Conservation (phyloP, 2,797 vertebrate species). For the Anguilla obscura region DNA sequence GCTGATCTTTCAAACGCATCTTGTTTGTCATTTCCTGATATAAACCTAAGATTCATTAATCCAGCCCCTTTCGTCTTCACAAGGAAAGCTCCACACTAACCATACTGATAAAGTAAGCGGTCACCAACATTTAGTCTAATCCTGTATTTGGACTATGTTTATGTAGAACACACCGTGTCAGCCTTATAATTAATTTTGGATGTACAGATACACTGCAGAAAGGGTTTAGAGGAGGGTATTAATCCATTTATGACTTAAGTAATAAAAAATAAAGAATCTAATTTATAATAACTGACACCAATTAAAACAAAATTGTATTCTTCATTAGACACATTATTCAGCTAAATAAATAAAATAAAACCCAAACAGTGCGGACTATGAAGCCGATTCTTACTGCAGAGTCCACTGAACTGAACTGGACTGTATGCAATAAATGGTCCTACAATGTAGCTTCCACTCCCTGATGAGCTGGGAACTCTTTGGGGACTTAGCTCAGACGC, state of each 20-base stretch:
- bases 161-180: not conserved
- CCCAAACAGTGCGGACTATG: not conserved
- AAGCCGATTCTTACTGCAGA: not conserved
- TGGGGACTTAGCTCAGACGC: not conserved
- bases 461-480: not conserved
- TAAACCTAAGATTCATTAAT: not conserved
- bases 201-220: not conserved
- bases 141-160: conserved; percentile 18
- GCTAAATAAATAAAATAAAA: not conserved
- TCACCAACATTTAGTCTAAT: conserved; percentile 16
- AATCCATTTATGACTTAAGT: not conserved
- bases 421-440: not conserved
- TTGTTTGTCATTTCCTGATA: conserved; percentile 20
- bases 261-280: not conserved
- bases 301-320: conserved; percentile 1
- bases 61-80: conserved; percentile 12
- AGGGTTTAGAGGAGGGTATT: not conserved
- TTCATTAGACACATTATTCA: conserved; percentile 14
- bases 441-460: not conserved
- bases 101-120: not conserved
- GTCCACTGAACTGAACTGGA: not conserved
- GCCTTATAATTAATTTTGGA: conserved; percentile 14
- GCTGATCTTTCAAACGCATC: not conserved
- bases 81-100: not conserved
- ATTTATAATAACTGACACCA: conserved; percentile 14